A percentile compares a stretch with the other conserved stretches of the same genome.
Evolutionary conservation across 2,113 vertebrate genomes (phyloP).

Genomic region (Macaca mulatta): DNA sequence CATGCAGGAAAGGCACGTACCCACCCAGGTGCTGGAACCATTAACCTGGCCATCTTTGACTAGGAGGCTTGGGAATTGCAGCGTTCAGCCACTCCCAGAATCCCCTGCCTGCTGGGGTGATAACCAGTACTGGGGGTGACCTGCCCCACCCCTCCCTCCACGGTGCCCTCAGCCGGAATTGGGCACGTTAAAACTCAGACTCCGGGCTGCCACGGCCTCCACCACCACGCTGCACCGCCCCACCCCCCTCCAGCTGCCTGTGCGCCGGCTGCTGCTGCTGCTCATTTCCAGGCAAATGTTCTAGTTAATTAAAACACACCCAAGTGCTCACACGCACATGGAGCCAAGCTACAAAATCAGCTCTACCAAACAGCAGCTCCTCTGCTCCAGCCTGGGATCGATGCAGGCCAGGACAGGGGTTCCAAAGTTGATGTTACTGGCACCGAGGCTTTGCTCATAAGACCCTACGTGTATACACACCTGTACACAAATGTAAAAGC

Average conservation of each 20-base stretch:
- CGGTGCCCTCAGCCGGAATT: background rate
- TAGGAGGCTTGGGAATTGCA: background rate
- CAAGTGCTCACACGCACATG: constrained; percentile 70
- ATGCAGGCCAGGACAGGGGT: background rate
- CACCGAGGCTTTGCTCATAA: background rate
- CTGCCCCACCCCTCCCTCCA: background rate
- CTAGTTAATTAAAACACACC: constrained; percentile 82
- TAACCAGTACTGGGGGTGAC: background rate
- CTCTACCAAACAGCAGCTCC: constrained; percentile 35
- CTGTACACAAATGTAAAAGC: background rate
- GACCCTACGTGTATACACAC: background rate
- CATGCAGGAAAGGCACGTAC: background rate
- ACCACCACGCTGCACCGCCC: constrained; percentile 21
- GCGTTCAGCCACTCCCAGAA: background rate
- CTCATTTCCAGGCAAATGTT: constrained; percentile 81
- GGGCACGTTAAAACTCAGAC: background rate
- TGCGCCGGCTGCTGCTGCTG: constrained; percentile 70
- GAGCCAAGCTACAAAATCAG: constrained; percentile 70
- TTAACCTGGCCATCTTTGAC: background rate
- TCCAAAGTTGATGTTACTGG: background rate
- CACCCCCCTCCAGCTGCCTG: constrained; percentile 70
- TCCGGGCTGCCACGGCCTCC: background rate
- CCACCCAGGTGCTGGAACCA: background rate
- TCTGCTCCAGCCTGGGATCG: background rate
- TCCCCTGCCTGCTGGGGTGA: background rate